phyloP scores from a whole-genome alignment of 1,140 invertebrate genomes.

The Holcopasites calliopsidis region DNA sequence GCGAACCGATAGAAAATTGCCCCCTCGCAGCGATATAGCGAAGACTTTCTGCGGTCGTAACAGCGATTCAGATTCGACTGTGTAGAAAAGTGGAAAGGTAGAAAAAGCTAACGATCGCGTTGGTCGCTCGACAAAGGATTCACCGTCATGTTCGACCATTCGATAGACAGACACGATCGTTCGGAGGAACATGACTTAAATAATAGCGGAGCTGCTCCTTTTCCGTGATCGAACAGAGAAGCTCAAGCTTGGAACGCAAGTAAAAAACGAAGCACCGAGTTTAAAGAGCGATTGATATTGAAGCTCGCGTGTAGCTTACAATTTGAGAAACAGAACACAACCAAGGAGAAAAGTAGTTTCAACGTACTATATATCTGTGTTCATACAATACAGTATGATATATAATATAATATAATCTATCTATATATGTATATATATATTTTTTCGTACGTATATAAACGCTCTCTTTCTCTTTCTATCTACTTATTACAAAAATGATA shows the following conservation, averaged over 20 bases:
- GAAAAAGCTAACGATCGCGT: slow-evolving; percentile 13
- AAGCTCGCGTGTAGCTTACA: slow-evolving; percentile 33
- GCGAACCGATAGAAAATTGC: too few species aligned
- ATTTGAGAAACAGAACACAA: slow-evolving; percentile 25
- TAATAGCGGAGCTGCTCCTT: slow-evolving; percentile 22
- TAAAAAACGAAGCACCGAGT: slow-evolving; percentile 63
- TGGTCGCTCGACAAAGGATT: neutral
- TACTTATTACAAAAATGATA: slow-evolving; percentile 59
- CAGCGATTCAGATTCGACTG: slow-evolving; percentile 1
- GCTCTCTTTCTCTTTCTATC: slow-evolving; percentile 24
- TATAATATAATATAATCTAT: slow-evolving; percentile 39
- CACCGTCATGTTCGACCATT: neutral
- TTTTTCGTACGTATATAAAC: slow-evolving; percentile 56
- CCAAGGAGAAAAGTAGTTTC: slow-evolving; percentile 43
- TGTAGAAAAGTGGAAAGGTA: slow-evolving; percentile 17
- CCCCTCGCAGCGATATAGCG: too few species aligned
- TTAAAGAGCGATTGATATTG: slow-evolving; percentile 32
- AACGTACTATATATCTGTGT: slow-evolving; percentile 60
- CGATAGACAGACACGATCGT: neutral
- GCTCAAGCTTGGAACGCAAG: slow-evolving; percentile 51
- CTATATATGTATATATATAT: slow-evolving; percentile 43
- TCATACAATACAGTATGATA: slow-evolving; percentile 49
- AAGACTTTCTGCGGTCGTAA: too few species aligned
- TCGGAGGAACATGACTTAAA: slow-evolving; percentile 15
- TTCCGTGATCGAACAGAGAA: slow-evolving; percentile 30